Percentiles rank a stretch among this genome's conserved stretches.
These are phyloP conservation scores for Neofelis nebulosa DNA, from an alignment of 2,113 vertebrate genomes.

Conservation along the genomic window DNA sequence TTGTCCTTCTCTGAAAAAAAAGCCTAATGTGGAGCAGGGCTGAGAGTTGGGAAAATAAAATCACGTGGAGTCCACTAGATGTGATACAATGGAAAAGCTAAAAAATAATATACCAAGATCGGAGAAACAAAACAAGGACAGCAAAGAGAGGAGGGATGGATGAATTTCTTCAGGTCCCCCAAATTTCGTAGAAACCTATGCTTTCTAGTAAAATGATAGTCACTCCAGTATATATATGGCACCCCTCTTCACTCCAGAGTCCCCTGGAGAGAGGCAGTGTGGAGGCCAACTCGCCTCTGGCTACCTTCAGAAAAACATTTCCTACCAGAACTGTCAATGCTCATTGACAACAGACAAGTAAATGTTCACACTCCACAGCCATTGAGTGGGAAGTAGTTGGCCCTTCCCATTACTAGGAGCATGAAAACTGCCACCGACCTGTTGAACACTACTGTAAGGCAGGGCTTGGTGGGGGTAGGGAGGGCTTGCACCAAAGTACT, in stretches of 20 bases:
- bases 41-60: conserved; percentile 69
- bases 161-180: background rate
- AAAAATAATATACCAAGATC: conserved; percentile 29
- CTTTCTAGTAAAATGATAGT: conserved; percentile 29
- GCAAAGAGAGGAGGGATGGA: conserved; percentile 11
- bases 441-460: conserved; percentile 70
- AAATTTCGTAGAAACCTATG: conserved; percentile 7
- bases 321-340: conserved; percentile 14
- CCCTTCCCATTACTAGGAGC: background rate
- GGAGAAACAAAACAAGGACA: conserved; percentile 24
- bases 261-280: background rate
- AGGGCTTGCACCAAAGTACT: conserved; percentile 86
- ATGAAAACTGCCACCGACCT: conserved; percentile 64
- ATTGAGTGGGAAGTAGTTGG: background rate
- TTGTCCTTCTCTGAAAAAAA: conserved; percentile 76
- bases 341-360: conserved; percentile 41
- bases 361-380: conserved; percentile 29
- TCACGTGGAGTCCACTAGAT: conserved; percentile 25
- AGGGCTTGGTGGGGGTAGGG: conserved; percentile 34
- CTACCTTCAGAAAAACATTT: conserved; percentile 43
- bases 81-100: conserved; percentile 43
- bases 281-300: conserved; percentile 27
- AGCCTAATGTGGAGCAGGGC: conserved; percentile 57
- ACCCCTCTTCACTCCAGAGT: background rate
- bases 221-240: background rate